A percentile compares a stretch with the other conserved stretches of the same genome.
Conservation (phyloP, 2,888 invertebrate species). For the Linnaemya vulpina region DNA sequence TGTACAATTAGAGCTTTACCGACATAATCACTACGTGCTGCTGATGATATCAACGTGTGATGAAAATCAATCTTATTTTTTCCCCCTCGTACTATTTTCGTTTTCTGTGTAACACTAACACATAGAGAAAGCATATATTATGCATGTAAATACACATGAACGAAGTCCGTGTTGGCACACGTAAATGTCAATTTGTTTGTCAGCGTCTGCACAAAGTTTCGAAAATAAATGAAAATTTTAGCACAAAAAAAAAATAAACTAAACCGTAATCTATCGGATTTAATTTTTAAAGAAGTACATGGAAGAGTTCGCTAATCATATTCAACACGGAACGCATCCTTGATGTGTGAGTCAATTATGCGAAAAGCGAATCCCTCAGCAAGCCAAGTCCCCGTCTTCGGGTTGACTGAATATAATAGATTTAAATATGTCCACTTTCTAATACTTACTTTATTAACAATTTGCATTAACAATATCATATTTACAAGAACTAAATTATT, state of each 20-base stretch:
- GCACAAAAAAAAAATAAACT: neutral
- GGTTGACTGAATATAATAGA: too few relatives aligned
- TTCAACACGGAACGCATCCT: too few relatives aligned
- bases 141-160: neutral
- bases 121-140: neutral
- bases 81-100: neutral
- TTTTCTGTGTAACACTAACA: neutral
- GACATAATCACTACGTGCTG: conserved; percentile 71
- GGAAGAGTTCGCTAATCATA: too few relatives aligned
- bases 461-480: too few relatives aligned
- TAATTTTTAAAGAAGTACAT: neutral
- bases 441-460: too few relatives aligned
- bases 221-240: neutral
- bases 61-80: conserved; percentile 69
- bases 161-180: neutral
- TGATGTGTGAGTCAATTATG: too few relatives aligned
- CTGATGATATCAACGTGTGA: conserved; percentile 70
- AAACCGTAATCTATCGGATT: neutral
- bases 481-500: neutral
- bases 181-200: conserved; percentile 11
- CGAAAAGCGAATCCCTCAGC: too few relatives aligned
- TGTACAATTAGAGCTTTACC: conserved; percentile 68
- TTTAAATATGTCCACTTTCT: too few relatives aligned
- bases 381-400: too few relatives aligned
- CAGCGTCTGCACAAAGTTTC: neutral